Conservation (phyloP, 2,888 invertebrate species). For the Gymnocheta viridis region DNA sequence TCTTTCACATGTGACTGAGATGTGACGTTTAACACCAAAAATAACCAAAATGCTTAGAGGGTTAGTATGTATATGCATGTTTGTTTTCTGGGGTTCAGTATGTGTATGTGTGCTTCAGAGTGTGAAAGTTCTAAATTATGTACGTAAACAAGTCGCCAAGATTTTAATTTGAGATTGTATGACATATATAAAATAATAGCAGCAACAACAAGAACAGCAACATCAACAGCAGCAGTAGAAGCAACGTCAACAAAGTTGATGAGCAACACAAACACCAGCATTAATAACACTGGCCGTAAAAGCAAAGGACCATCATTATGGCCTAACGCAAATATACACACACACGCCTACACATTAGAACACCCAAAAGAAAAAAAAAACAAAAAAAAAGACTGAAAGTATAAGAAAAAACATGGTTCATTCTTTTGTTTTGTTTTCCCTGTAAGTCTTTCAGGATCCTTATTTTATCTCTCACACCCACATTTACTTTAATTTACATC, state of each 20-base stretch:
- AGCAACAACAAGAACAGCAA: slow-evolving; percentile 23
- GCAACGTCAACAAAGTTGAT: slow-evolving; percentile 31
- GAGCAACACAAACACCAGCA: slow-evolving; percentile 27
- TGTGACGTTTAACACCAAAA: neutral
- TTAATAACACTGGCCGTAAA: slow-evolving; percentile 32
- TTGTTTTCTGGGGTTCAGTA: slow-evolving; percentile 2
- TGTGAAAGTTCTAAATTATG: slow-evolving; percentile 62
- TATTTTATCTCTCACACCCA: slow-evolving; percentile 24
- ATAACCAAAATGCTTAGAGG: neutral
- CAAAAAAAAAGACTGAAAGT: neutral
- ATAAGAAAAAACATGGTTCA: neutral
- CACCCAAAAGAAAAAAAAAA: neutral
- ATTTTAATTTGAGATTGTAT: slow-evolving; percentile 72
- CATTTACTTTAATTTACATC: slow-evolving; percentile 52
- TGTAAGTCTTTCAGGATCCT: slow-evolving; percentile 8
- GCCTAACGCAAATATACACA: neutral
- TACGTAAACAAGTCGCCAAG: slow-evolving; percentile 67
- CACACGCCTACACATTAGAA: neutral
- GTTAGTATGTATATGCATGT: neutral
- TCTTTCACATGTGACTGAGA: neutral
- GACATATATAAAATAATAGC: slow-evolving; percentile 58
- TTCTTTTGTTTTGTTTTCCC: slow-evolving; percentile 37
- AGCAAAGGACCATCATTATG: slow-evolving; percentile 43
- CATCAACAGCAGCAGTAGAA: slow-evolving; percentile 29
- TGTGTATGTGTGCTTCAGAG: slow-evolving; percentile 16